Conservation (phyloP, 2,113 vertebrate species). For the Muntiacus muntjak region DNA sequence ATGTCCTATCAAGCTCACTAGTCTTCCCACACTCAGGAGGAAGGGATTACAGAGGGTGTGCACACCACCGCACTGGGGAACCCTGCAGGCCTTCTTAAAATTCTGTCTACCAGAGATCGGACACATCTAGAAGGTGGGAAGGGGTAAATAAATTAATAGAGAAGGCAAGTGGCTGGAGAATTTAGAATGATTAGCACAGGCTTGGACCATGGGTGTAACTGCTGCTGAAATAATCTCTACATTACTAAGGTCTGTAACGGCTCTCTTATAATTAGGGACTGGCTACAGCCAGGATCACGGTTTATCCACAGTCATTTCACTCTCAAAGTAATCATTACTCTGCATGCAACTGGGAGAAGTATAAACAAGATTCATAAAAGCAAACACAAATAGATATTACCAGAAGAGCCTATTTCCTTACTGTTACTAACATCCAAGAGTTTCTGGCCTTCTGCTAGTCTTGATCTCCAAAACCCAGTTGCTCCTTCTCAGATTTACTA, state of each 20-base stretch:
- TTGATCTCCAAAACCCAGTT: not conserved
- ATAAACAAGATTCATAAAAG: not conserved
- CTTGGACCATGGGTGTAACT: not conserved
- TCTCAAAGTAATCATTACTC: not conserved
- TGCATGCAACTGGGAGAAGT: not conserved
- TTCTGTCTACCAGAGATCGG: not conserved
- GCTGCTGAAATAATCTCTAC: not conserved
- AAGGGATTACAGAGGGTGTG: not conserved
- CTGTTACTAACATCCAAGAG: not conserved
- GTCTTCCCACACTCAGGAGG: not conserved
- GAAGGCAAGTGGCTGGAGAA: not conserved
- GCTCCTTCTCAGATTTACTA: constrained; percentile 26
- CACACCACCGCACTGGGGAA: too few species aligned
- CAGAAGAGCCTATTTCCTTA: not conserved
- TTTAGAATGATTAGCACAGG: not conserved
- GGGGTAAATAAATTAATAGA: not conserved
- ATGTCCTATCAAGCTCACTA: not conserved
- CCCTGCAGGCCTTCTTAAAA: not conserved
- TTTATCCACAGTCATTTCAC: not conserved
- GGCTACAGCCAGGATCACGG: not conserved
- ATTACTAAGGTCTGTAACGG: not conserved
- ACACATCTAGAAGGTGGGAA: not conserved
- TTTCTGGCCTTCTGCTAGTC: not conserved
- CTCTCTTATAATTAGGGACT: not conserved
- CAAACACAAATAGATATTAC: not conserved